These are phyloP conservation scores for Beris morrisii DNA, from an alignment of 2,888 invertebrate species.

Conservation along the genomic window DNA sequence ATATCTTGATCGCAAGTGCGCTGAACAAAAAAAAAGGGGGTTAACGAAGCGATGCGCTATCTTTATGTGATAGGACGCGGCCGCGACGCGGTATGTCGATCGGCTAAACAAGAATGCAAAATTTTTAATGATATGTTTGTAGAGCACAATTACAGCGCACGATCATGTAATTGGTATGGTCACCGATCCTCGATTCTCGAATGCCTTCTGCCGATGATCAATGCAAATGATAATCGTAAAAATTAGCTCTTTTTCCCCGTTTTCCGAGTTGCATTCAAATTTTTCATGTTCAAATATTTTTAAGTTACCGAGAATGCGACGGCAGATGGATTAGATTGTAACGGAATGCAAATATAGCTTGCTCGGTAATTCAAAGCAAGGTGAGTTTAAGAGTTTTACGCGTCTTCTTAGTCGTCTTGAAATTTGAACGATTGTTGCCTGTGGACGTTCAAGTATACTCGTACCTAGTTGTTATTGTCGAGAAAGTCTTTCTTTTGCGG, in stretches of 20 bases:
- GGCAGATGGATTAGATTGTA: slow-evolving; percentile 7
- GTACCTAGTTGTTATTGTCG: no score
- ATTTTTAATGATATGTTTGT: slow-evolving; percentile 34
- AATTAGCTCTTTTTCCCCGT: slow-evolving; percentile 13
- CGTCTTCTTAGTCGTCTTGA: no score
- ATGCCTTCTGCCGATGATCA: slow-evolving; percentile 23
- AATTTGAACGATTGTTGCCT: no score
- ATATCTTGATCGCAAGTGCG: no score
- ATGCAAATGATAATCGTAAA: slow-evolving; percentile 25
- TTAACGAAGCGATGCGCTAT: no score
- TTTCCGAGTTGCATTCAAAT: slow-evolving; percentile 20
- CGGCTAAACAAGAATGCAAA: slow-evolving; percentile 28
- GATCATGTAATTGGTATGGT: slow-evolving; percentile 23
- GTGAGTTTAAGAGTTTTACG: no score
- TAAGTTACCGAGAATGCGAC: background rate
- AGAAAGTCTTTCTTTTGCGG: no score
- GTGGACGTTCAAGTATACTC: no score
- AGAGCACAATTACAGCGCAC: slow-evolving; percentile 24
- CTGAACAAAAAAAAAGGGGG: no score
- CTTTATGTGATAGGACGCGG: slow-evolving; percentile 1
- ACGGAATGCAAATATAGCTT: slow-evolving; percentile 18
- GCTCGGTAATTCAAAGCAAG: no score
- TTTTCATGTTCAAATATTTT: slow-evolving; percentile 22
- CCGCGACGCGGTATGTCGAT: background rate
- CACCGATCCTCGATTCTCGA: slow-evolving; percentile 4